These are phyloP conservation scores for Chouioia cunea DNA, from an alignment of 2,888 invertebrate species.

Conservation along the genomic window DNA sequence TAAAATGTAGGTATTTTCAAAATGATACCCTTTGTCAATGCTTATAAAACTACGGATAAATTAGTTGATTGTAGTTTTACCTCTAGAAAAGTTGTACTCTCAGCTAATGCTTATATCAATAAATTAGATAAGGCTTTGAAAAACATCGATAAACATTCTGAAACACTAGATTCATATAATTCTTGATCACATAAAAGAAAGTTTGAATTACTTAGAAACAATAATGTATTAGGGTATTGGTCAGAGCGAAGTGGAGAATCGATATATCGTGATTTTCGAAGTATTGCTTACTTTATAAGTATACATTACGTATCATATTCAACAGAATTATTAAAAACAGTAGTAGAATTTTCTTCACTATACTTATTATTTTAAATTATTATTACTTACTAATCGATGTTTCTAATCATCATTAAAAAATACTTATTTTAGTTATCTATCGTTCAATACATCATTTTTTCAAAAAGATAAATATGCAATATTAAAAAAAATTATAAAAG, in stretches of 20 bases:
- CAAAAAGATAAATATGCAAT: too few species aligned
- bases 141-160: not conserved
- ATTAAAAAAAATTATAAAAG: too few species aligned
- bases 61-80: slow-evolving; percentile 8
- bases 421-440: too few species aligned
- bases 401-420: too few species aligned
- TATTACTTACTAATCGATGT: too few species aligned
- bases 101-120: not conserved
- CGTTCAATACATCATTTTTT: too few species aligned
- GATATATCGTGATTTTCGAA: not conserved
- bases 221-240: slow-evolving; percentile 15
- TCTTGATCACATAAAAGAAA: slow-evolving; percentile 11
- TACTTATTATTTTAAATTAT: not conserved
- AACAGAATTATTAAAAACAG: not conserved
- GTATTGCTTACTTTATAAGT: not conserved
- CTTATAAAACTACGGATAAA: slow-evolving; percentile 1
- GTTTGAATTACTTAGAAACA: slow-evolving; percentile 16
- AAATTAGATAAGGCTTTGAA: too few species aligned
- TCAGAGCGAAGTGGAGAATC: slow-evolving; percentile 17
- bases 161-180: slow-evolving; percentile 6
- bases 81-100: too few species aligned
- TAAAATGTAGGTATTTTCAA: slow-evolving; percentile 1
- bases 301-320: too few species aligned
- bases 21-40: slow-evolving; percentile 2
- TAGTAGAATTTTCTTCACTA: slow-evolving; percentile 18